These are phyloP conservation scores for Leptopterna dolabrata DNA, from an alignment of 2,888 invertebrate genomes.

Conservation along the genomic window DNA sequence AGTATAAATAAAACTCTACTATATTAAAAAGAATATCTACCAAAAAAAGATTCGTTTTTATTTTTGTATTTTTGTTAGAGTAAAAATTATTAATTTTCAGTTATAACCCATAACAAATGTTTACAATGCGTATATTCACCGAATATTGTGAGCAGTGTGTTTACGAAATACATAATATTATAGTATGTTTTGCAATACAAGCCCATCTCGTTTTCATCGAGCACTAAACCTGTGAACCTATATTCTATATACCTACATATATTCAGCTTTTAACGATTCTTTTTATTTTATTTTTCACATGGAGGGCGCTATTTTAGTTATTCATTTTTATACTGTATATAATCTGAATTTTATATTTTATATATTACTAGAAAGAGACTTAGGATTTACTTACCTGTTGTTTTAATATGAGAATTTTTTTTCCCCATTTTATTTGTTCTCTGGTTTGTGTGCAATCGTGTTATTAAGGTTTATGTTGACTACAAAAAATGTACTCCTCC, in stretches of 20 bases:
- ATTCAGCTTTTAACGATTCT: neutral
- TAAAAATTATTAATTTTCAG: neutral
- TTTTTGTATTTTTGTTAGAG: slow-evolving; percentile 35
- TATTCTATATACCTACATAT: neutral
- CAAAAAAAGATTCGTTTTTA: slow-evolving; percentile 39
- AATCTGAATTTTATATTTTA: neutral
- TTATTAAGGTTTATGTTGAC: neutral
- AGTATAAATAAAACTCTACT: neutral
- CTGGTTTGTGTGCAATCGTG: neutral
- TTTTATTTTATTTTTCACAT: neutral
- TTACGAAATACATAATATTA: neutral
- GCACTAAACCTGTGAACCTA: neutral
- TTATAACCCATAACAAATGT: neutral
- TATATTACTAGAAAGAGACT: no score
- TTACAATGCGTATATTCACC: neutral
- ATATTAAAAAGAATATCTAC: neutral
- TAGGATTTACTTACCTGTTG: neutral
- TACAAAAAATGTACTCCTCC: neutral
- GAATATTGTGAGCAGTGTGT: neutral
- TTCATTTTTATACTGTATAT: neutral
- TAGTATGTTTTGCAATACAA: neutral
- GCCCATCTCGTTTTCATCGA: neutral
- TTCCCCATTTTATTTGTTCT: neutral
- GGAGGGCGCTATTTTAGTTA: neutral
- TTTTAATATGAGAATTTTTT: neutral